Base-by-base conservation (phyloP, 2,797 vertebrate species). In the Lophius americanus region DNA sequence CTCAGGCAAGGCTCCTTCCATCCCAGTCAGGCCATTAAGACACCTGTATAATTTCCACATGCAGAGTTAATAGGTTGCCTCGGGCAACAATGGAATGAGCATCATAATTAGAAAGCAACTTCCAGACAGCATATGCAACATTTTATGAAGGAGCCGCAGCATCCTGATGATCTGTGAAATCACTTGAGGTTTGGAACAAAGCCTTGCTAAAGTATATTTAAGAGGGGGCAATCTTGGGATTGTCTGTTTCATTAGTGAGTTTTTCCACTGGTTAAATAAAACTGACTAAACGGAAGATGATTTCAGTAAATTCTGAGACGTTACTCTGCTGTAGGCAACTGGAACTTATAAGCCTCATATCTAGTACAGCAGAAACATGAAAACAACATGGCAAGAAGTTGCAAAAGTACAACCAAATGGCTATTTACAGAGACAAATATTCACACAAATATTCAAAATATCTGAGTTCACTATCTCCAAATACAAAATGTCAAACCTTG, bases 41-140 rank as follows among this genome's bases (percentile, higher is more conserved):
- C 88, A 91, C 83, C 86, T 90, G 86, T 85, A 81, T 91, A 91
- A 92, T 93, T 81, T 88, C 74, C 86, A 84, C 84, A 78, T 71
- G 70, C 55, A 42, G 70, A 64, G 71, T 68, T 75, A 87, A 82
- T 33, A 73, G 82, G 84, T 85, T 49, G 66, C 81, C 72, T 43
- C 0, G 50, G 81, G 85, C 74, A 72, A 70, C 76, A 75, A 52
- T 33, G 76, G 70, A 48, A 48, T 37, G n/a, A 41, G 73, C 68
- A 44, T 44, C 43, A 73, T 90, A 85, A 89, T 90, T 89, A 83
- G 63, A 81, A 74, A 70, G 76, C 1, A 63, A 71, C 85, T 82
- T 78, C 64, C 51, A 77, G 81, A 83, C 83, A 75, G 79, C 50
- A 70, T 77, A 78, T 23, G 61, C 70, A 76, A 52, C 71, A 78